Base-by-base conservation (phyloP, 1,140 invertebrate species). In the Pseudomyrmex flavicornis region DNA sequence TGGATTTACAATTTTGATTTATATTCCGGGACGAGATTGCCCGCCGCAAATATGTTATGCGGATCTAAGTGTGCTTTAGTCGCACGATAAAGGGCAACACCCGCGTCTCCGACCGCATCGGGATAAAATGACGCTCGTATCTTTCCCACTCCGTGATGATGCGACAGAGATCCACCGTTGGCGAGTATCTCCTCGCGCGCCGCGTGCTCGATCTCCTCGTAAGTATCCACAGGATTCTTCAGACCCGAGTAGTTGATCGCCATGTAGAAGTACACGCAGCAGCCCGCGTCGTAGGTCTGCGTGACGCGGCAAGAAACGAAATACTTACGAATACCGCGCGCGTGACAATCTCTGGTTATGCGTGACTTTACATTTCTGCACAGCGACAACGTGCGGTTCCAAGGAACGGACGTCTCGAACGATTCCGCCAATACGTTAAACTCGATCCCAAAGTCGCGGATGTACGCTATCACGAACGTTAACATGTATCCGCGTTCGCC, bases 201-300 rank as follows among this genome's bases (percentile, higher is more conserved):
- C 66, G 96, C 95, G 22, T 96, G 95, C 94, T 99, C 97, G 44
- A 98, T 96, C 58, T 96, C 93, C 89, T 99, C 98, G 94, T 98
- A 99, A 0, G 96, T 94, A n/a, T 96, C 93, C 1, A 99, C 96
- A 0, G 98, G 97, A 93, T 98, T 95, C 20, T 93, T 85, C 15
- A 97, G 93, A 9, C 95, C 94, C 5, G 92, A 91, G 91, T 97
- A 97, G 91, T 98, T 98, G 93, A 99, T 99, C 0, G 96, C 99
- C 95, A 99, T 98, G 93, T 99, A 99, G 94, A 99, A 99, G 93
- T 99, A 99, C 70, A 99, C 97, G 93, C 98, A 99, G 89, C 98
- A 99, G 0, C 99, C 99, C 2, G 97, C 97, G 93, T 99, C 99
- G 91, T 99, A 99, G 1, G 98, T 99, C 94, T 99, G 99, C 5